Conservation (phyloP, 2,888 invertebrate species). For the Lepetodrilus schrolli region DNA sequence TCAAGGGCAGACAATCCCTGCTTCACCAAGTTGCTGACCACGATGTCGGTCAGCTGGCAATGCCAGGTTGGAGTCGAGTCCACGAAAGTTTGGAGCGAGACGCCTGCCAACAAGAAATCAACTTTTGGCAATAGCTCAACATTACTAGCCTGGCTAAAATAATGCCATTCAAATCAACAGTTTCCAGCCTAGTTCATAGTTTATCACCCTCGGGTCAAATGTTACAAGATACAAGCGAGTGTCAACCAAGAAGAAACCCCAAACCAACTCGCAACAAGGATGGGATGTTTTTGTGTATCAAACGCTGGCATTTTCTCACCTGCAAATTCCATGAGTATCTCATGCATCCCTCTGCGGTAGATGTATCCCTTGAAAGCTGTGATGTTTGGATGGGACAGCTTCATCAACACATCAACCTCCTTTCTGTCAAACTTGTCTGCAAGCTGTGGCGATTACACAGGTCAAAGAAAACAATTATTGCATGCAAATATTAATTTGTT, state of each 20-base stretch:
- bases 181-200: no score
- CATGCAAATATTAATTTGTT: no score
- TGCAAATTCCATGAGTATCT: conserved; percentile 21
- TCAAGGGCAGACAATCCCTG: neutral
- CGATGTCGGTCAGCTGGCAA: neutral
- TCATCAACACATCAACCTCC: conserved; percentile 28
- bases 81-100: neutral
- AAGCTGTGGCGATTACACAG: neutral
- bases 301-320: no score
- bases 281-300: no score
- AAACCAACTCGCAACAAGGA: no score
- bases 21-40: neutral
- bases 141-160: no score
- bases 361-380: conserved; percentile 16
- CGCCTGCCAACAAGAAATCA: neutral
- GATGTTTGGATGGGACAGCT: conserved; percentile 22
- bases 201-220: no score
- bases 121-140: no score
- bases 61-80: neutral
- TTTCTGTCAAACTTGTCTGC: neutral
- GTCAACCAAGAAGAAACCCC: no score
- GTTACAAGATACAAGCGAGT: no score
- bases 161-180: no score
- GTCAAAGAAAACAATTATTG: no score
- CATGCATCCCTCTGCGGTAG: neutral